Evolutionary conservation across 2,888 invertebrate species (phyloP).

Genomic region (Rhagonycha fulva): DNA sequence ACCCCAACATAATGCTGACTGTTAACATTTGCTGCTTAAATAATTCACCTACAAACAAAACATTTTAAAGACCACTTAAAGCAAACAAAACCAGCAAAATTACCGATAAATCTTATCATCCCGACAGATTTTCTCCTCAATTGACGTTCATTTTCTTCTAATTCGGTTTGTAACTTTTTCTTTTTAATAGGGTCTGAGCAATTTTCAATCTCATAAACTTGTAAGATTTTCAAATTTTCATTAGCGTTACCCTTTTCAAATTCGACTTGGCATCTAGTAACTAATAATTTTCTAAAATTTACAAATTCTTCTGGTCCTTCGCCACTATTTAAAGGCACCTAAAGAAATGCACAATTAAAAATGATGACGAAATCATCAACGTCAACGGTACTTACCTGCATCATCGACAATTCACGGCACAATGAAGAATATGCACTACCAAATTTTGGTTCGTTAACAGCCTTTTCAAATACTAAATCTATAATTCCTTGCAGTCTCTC

Average conservation of each 20-base stretch:
- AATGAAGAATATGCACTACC: slow-evolving; percentile 89
- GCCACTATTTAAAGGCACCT: not conserved
- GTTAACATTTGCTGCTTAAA: slow-evolving; percentile 91
- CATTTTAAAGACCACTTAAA: slow-evolving; percentile 39
- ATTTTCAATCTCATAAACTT: slow-evolving; percentile 62
- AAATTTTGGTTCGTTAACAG: slow-evolving; percentile 93
- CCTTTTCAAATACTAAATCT: slow-evolving; percentile 91
- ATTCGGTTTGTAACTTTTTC: slow-evolving; percentile 69
- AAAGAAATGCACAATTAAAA: not conserved
- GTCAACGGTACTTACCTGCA: slow-evolving; percentile 60
- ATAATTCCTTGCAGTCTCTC: slow-evolving; percentile 83
- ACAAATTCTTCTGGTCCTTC: slow-evolving; percentile 49
- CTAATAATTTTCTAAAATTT: slow-evolving; percentile 77
- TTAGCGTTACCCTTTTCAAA: slow-evolving; percentile 84
- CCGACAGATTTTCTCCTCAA: slow-evolving; percentile 85
- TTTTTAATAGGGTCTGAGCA: slow-evolving; percentile 67
- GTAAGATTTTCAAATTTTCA: slow-evolving; percentile 60
- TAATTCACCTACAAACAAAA: slow-evolving; percentile 77
- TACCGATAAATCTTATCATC: slow-evolving; percentile 75
- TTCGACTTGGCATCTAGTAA: slow-evolving; percentile 86
- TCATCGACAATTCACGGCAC: slow-evolving; percentile 71
- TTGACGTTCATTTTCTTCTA: slow-evolving; percentile 78
- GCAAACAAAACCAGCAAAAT: slow-evolving; percentile 22
- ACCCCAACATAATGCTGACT: slow-evolving; percentile 83
- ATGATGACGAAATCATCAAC: not conserved